Evolutionary conservation across 1,140 invertebrate species (phyloP), one percentile per base, ranked within the genome.

Genomic region (Cotesia glomerata): DNA sequence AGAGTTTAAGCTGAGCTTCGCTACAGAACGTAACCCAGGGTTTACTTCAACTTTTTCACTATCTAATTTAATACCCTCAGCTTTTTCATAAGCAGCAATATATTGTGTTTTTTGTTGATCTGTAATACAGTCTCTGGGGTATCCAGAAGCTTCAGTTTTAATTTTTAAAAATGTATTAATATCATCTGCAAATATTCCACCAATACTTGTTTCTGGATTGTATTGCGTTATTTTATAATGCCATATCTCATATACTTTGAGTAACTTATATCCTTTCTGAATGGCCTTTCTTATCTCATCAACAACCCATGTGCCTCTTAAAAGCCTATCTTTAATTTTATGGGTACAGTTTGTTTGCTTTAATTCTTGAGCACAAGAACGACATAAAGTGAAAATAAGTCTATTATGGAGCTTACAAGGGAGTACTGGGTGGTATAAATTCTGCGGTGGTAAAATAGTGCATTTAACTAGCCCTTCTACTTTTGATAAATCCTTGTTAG

Each of bases 211-310:
- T n/a, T 49, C n/a, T 5, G 4, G 51, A 52, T 79, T 72, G 49
- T 56, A 75, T 9, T 69, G 62, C 5, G 61, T 74, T 32, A 69
- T 77, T 71, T 73, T 54, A 69, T 77, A 79, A 26, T 79, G 62
- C 58, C 51, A 72, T 14, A 74, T 72, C 39, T 74, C 74, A 61
- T 11, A 45, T 36, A 68, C 52, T 34, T 81, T 73, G 7, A 83
- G 0, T 13, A 88, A 72, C 65, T 62, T 68, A 68, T 87, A 87
- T 4, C 82, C 83, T 65, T 75, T 77, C 34, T 78, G 66, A 0
- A 84, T n/a, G 1, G 87, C 85, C 71, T 83, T 81, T 54, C 75
- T 35, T 7, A 88, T 8, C 76, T 88, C 84, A 36, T 81, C 77
- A 11, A 77, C 75, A 0, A 82, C 80, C 81, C 82, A 88, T 5